Base-by-base conservation (phyloP, 2,113 vertebrate genomes). In the Glaucidium brasilianum region DNA sequence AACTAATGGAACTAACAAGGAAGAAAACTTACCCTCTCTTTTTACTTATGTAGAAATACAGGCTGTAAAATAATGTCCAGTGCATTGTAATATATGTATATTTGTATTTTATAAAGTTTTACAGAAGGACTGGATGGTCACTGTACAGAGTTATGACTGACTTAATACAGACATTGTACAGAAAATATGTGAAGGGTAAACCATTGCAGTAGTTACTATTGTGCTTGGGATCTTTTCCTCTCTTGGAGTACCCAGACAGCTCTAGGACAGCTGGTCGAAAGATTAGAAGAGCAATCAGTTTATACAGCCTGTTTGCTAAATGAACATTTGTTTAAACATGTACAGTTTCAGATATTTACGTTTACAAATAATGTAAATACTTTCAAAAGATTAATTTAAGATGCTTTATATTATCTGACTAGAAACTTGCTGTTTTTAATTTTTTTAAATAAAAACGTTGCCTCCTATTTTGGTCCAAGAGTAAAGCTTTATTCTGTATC, bases 321-420 rank as follows among this genome's bases (percentile, higher is more conserved):
- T 62, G 91, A 96, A 55, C 88, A 55, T 92, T 98, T 98, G 95
- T 98, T 98, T 97, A 97, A 98, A 98, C 94, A 45, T 98, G 98
- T 98, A 98, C 97, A 98, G 97, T 98, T 98, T 97, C 94, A 96
- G 87, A 96, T 97, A 95, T 97, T 98, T 97, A 97, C 97, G 73
- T 98, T 98, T 98, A 97, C 92, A 98, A 91, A 98, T 96, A 96
- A 63, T 98, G 98, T 98, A 98, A 88, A 98, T 98, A 98, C 90
- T 97, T 97, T 97, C 94, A 96, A 73, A 96, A 96, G 96, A 98
- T 97, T 98, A 98, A 98, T 98, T 98, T 98, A 98, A 98, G 96
- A 96, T 98, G 96, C 97, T 98, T 98, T 98, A 97, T 98, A 98
- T 98, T 98, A 98, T 98, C 98, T 98, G 94, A 96, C 93, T 98